Evolutionary conservation across 2,113 vertebrate genomes (phyloP).

Genomic region (Pelvicachromis taeniatus): DNA sequence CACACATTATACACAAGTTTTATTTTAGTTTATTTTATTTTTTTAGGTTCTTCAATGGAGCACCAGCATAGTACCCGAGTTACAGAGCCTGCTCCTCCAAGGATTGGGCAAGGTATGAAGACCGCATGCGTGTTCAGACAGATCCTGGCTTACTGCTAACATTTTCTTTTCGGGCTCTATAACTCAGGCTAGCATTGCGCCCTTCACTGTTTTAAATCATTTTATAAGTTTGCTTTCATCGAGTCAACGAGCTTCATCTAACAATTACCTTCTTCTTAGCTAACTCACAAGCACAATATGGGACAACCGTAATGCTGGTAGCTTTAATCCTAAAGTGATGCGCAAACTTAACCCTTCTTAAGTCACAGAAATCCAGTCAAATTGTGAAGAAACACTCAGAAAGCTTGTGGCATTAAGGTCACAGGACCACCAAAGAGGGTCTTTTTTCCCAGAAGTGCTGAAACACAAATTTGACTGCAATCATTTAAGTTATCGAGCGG

Average conservation of each 20-base stretch:
- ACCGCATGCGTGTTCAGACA: background rate
- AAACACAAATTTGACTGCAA: background rate
- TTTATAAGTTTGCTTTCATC: background rate
- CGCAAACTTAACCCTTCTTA: background rate
- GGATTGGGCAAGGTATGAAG: slow-evolving; percentile 63
- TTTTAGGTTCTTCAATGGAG: slow-evolving; percentile 69
- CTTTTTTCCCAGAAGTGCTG: background rate
- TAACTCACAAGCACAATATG: background rate
- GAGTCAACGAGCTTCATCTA: background rate
- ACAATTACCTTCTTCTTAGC: background rate
- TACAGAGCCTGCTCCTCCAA: slow-evolving; percentile 56
- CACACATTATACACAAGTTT: background rate
- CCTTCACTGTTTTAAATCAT: too few species aligned
- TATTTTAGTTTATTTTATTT: background rate
- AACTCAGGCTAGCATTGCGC: background rate
- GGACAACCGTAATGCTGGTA: background rate
- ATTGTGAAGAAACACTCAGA: rapidly evolving
- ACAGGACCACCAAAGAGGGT: background rate
- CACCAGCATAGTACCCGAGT: slow-evolving; percentile 70
- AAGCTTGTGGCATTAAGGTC: background rate
- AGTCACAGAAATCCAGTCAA: background rate
- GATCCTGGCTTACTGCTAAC: background rate
- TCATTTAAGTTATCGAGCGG: background rate
- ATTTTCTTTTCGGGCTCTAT: background rate
- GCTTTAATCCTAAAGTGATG: background rate